Evolutionary conservation across 2,113 vertebrate genomes (phyloP).

Genomic region (Fregetta grallaria): DNA sequence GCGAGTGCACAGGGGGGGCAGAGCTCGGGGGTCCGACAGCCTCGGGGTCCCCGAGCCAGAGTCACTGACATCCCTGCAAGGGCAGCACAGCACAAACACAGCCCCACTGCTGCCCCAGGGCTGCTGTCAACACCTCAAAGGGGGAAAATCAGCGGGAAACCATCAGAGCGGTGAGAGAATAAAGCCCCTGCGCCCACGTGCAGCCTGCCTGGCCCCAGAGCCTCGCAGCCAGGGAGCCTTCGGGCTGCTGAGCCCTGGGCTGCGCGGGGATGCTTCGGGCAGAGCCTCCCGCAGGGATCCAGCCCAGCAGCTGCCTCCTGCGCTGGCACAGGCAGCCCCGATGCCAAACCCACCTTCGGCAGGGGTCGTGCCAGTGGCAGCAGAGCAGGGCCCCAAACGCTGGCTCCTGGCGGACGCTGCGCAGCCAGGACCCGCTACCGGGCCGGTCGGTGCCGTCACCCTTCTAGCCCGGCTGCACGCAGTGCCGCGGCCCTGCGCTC

Average conservation of each 20-base stretch:
- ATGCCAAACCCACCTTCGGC: background rate
- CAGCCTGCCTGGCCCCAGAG: background rate
- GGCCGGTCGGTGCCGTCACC: background rate
- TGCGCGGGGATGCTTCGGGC: background rate
- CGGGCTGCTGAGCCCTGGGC: background rate
- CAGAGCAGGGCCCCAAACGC: background rate
- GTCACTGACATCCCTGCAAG: background rate
- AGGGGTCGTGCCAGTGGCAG: fast-evolving
- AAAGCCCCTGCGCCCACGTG: fast-evolving
- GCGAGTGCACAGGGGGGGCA: fast-evolving
- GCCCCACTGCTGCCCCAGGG: background rate
- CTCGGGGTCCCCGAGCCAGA: background rate
- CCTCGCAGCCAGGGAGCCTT: fast-evolving
- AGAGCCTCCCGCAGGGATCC: fast-evolving
- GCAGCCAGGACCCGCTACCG: fast-evolving
- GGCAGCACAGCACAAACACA: fast-evolving
- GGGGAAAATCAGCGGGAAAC: background rate
- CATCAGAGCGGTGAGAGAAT: background rate
- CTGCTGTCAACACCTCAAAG: background rate
- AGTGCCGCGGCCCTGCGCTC: fast-evolving
- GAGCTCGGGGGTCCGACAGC: background rate
- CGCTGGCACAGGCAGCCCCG: background rate
- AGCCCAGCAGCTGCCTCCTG: background rate
- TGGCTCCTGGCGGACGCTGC: fast-evolving
- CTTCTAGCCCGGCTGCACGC: background rate